These are phyloP conservation scores for Mesitornis unicolor DNA, from an alignment of 2,113 vertebrate species.

Conservation along the genomic window DNA sequence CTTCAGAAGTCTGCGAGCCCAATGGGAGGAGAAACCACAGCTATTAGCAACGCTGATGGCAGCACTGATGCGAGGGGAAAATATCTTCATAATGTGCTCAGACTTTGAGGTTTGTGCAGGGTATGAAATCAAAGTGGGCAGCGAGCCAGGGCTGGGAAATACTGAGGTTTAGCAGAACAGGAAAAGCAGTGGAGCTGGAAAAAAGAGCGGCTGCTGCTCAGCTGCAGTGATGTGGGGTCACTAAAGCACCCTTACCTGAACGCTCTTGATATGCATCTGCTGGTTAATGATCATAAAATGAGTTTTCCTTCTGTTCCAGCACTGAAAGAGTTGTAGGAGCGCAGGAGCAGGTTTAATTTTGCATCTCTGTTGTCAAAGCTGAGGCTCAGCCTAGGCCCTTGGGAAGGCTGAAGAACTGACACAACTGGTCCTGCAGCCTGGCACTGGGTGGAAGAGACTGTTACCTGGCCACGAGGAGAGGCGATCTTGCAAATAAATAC, in stretches of 20 bases:
- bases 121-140: neutral
- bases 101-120: neutral
- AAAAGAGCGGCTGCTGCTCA: neutral
- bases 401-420: neutral
- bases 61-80: neutral
- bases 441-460: neutral
- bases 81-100: neutral
- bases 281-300: neutral
- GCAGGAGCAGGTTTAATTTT: neutral
- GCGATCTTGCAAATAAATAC: neutral
- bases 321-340: neutral
- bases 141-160: neutral
- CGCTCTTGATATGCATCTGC: fast-evolving
- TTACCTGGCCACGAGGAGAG: neutral
- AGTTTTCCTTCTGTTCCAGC: neutral
- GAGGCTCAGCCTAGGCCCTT: neutral
- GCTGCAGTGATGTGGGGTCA: fast-evolving
- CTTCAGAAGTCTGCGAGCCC: neutral
- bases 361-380: neutral
- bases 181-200: neutral
- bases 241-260: neutral
- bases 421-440: neutral
- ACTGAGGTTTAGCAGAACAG: neutral
- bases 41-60: neutral
- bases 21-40: neutral